Evolutionary conservation across 2,797 vertebrate species (phyloP).

Genomic region (Microctenopoma steveboyesi): DNA sequence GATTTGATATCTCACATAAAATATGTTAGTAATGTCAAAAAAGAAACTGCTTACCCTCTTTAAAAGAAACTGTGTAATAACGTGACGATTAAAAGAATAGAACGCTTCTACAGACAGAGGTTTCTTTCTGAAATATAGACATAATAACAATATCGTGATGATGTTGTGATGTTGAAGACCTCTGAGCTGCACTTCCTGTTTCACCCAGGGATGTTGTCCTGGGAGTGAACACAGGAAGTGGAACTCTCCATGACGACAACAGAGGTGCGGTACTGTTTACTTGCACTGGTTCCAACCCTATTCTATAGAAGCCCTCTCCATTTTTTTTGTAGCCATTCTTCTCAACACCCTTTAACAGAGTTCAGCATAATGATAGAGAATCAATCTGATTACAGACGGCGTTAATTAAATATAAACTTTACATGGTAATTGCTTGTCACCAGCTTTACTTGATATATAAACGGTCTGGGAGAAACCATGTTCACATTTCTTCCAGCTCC

Average conservation of each 20-base stretch:
- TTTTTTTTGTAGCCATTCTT: constrained; percentile 1
- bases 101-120: too few species aligned
- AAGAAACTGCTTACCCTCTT: neutral
- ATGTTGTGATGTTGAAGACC: constrained; percentile 54
- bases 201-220: constrained; percentile 72
- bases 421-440: neutral
- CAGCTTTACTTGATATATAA: constrained; percentile 3
- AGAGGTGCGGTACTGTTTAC: constrained; percentile 73
- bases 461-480: neutral
- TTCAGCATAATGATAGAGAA: neutral
- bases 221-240: constrained; percentile 81
- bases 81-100: too few species aligned
- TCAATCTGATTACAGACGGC: neutral
- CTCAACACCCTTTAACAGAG: neutral
- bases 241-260: constrained; percentile 68
- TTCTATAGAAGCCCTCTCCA: constrained; percentile 33
- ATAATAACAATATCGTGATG: constrained; percentile 33
- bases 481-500: constrained; percentile 16
- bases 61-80: neutral
- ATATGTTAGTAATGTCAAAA: neutral
- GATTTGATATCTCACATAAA: neutral
- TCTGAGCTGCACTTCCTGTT: constrained; percentile 76
- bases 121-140: constrained; percentile 5
- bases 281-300: constrained; percentile 43
- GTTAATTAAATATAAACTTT: neutral